A percentile compares a stretch with the other conserved stretches of the same genome.
Conservation (phyloP, 2,113 vertebrate genomes). For the Rhegmatorhina hoffmannsi region DNA sequence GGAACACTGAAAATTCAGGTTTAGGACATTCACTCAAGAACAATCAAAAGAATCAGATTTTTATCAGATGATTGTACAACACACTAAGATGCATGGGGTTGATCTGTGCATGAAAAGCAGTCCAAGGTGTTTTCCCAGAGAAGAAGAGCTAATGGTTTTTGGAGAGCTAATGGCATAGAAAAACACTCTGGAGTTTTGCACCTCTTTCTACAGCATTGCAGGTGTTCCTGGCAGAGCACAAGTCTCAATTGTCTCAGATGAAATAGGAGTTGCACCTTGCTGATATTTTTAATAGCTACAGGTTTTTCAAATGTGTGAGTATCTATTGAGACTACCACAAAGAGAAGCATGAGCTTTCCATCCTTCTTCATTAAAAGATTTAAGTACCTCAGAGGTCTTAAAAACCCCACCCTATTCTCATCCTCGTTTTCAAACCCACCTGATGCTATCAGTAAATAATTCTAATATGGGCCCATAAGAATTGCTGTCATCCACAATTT, state of each 20-base stretch:
- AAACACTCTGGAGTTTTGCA: background rate
- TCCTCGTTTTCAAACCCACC: background rate
- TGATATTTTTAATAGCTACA: background rate
- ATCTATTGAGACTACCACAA: background rate
- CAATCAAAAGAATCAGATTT: rapidly evolving
- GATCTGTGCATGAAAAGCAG: background rate
- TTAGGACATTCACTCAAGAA: background rate
- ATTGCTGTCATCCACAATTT: background rate
- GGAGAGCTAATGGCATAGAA: background rate
- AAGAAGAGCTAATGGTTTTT: rapidly evolving
- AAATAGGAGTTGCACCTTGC: background rate
- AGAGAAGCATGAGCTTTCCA: background rate
- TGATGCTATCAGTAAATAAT: background rate
- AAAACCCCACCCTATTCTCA: background rate
- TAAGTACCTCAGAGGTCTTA: background rate
- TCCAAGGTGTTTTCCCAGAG: background rate
- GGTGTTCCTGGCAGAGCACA: background rate
- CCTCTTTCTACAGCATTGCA: background rate
- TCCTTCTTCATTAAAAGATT: background rate
- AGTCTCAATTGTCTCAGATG: background rate
- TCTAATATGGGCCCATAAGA: background rate
- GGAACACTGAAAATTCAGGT: background rate
- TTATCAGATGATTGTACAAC: background rate
- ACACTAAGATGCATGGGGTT: background rate
- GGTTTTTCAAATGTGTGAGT: background rate